phyloP scores from a whole-genome alignment of 35 echinoderm and acorn worm genomes.

The Hemicentrotus pulcherrimus region DNA sequence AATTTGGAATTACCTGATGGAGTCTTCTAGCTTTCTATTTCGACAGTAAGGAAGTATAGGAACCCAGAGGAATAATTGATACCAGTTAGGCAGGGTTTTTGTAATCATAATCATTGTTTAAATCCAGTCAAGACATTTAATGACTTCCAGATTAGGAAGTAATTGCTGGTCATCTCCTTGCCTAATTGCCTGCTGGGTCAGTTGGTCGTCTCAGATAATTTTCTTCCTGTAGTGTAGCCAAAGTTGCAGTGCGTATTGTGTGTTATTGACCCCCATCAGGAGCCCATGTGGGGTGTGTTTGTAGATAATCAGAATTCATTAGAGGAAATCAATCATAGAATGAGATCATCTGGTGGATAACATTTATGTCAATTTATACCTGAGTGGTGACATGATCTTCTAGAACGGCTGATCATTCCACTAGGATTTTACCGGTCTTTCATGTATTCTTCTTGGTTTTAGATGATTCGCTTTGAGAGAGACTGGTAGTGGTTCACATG shows the following conservation, averaged over 20 bases:
- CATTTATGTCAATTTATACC: not conserved
- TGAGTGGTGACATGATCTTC: not conserved
- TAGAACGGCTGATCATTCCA: not conserved
- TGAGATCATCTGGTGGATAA: not conserved
- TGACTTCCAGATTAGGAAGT: constrained; percentile 2
- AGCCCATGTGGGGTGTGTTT: not conserved
- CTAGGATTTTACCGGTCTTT: not conserved
- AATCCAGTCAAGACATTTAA: not conserved
- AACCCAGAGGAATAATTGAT: not conserved
- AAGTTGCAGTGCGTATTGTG: not conserved
- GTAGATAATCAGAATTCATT: not conserved
- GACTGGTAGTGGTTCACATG: not conserved
- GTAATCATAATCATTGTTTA: not conserved
- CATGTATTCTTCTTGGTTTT: not conserved
- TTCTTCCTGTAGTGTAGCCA: not conserved
- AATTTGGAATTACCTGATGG: not conserved
- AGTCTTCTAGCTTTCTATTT: not conserved
- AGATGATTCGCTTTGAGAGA: not conserved
- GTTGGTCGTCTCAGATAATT: not conserved
- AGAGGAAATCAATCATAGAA: not conserved
- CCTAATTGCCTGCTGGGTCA: not conserved
- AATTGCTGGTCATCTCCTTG: constrained; percentile 1
- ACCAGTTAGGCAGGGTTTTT: not conserved
- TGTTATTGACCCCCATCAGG: not conserved
- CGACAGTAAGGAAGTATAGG: not conserved